Evolutionary conservation across 2,888 invertebrate genomes (phyloP), one percentile per base, ranked within the genome.

Genomic region (Platypus cylindrus): DNA sequence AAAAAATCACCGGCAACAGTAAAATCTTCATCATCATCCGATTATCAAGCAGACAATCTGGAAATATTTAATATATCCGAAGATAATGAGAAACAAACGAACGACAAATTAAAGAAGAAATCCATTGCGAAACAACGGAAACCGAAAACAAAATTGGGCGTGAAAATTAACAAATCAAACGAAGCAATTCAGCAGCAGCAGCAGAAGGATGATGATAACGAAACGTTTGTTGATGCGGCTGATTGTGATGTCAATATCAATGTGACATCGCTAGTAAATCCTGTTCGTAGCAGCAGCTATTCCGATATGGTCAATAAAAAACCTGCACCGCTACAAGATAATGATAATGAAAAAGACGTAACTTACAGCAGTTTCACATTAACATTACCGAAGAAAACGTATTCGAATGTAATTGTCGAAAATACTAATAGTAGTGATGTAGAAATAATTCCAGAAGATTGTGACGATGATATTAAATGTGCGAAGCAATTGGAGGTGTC

Each of bases 251-350:
- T 27, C 5, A 31, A 44, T 3, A 33, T 44, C 5, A 49, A 48
- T 36, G 45, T 49, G 31, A 38, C 44, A n/a, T 20, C 45, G 11
- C 44, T 48, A 20, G 13, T 58, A 43, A 61, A 49, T 13, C 45
- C 60, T 3, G 56, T 60, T 16, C 66, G 65, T 53, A 67, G 69
- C 9, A 71, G 69, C 49, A 65, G 65, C 28, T 64, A 71, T 44
- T 67, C 68, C 24, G 65, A 68, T 43, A 14, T 15, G 17, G 13
- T 5, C 5, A 32, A 37, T 9, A 17, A 16, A 23, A 3, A 22
- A 5, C 11, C 3, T 24, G 17, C 30, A 20, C 25, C 17, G 31
- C 34, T 35, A 42, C 25, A 47, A 39, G 47, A 48, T 31, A 45
- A 45, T 33, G 42, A 39, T 31, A 14, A 17, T 3, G 23, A 38